Conservation (phyloP, 1,140 invertebrate genomes). For the Drosophila gunungcola region DNA sequence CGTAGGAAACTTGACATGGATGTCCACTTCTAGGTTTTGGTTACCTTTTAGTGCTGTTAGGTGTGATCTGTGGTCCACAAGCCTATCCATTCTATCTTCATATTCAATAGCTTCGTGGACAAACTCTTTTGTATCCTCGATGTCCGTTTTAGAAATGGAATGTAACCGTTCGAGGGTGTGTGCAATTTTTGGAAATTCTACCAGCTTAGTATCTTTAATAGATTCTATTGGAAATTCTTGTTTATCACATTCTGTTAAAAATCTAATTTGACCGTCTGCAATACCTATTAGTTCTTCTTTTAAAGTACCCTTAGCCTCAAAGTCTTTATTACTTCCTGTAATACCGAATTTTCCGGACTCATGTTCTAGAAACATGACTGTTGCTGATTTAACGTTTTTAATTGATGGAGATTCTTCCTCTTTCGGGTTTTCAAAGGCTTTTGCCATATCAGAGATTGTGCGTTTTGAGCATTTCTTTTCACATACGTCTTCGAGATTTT, state of each 20-base stretch:
- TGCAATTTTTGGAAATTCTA: conserved; percentile 56
- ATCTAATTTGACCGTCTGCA: conserved; percentile 33
- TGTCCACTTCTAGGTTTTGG: background rate
- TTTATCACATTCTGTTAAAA: conserved; percentile 52
- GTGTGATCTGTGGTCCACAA: conserved; percentile 26
- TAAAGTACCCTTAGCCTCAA: conserved; percentile 29
- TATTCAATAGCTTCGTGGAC: conserved; percentile 36
- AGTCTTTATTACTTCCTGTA: conserved; percentile 43
- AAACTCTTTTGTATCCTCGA: conserved; percentile 59
- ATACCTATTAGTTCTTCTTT: conserved; percentile 15
- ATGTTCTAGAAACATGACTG: conserved; percentile 56
- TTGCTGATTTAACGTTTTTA: conserved; percentile 36
- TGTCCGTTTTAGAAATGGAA: conserved; percentile 64
- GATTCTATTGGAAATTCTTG: conserved; percentile 61
- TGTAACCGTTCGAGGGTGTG: conserved; percentile 65
- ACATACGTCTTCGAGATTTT: conserved; percentile 59
- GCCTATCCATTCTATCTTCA: conserved; percentile 40
- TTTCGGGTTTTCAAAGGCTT: conserved; percentile 36
- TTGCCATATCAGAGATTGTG: conserved; percentile 53
- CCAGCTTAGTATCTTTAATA: conserved; percentile 14
- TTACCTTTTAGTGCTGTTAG: conserved; percentile 2
- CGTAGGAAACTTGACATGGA: conserved; percentile 48
- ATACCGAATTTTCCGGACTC: conserved; percentile 38
- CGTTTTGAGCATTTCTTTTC: conserved; percentile 72
- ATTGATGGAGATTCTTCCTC: conserved; percentile 3